Evolutionary conservation across 2,113 vertebrate species (phyloP).

Genomic region (Monopterus albus): DNA sequence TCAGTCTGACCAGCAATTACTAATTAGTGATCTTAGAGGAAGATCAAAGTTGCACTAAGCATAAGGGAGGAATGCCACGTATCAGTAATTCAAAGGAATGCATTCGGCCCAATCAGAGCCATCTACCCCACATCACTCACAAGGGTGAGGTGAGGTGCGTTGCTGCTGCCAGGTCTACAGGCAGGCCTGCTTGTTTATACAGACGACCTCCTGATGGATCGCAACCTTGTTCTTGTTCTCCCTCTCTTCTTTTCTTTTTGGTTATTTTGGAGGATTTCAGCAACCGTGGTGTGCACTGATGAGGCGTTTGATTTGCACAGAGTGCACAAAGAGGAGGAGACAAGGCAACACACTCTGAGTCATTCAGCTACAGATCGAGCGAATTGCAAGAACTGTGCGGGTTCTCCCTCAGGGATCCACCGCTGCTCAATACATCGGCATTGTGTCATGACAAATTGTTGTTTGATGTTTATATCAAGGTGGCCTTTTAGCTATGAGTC

Average conservation of each 20-base stretch:
- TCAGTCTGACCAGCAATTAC: slow-evolving; percentile 73
- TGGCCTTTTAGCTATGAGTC: slow-evolving; percentile 66
- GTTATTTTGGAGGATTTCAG: slow-evolving; percentile 19
- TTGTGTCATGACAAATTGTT: slow-evolving; percentile 67
- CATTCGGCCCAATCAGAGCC: slow-evolving; percentile 46
- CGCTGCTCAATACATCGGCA: slow-evolving; percentile 67
- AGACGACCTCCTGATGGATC: slow-evolving; percentile 42
- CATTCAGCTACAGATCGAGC: slow-evolving; percentile 33
- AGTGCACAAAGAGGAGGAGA: neutral
- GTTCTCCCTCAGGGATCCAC: slow-evolving; percentile 40
- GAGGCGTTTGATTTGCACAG: slow-evolving; percentile 9
- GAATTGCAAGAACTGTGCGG: slow-evolving; percentile 23
- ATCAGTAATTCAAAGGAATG: slow-evolving; percentile 65
- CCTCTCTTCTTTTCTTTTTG: neutral
- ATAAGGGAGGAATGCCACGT: slow-evolving; percentile 46
- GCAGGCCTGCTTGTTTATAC: slow-evolving; percentile 36
- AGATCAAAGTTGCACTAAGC: slow-evolving; percentile 68
- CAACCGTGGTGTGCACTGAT: neutral
- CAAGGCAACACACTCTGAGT: slow-evolving; percentile 28
- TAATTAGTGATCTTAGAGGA: slow-evolving; percentile 69
- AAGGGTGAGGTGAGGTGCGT: slow-evolving; percentile 37
- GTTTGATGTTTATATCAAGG: slow-evolving; percentile 56
- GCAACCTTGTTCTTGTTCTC: slow-evolving; percentile 13
- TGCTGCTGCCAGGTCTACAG: slow-evolving; percentile 37
- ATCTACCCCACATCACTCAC: slow-evolving; percentile 58